Evolutionary conservation across 1,140 invertebrate genomes (phyloP).

Genomic region (Drosophila setifemur): DNA sequence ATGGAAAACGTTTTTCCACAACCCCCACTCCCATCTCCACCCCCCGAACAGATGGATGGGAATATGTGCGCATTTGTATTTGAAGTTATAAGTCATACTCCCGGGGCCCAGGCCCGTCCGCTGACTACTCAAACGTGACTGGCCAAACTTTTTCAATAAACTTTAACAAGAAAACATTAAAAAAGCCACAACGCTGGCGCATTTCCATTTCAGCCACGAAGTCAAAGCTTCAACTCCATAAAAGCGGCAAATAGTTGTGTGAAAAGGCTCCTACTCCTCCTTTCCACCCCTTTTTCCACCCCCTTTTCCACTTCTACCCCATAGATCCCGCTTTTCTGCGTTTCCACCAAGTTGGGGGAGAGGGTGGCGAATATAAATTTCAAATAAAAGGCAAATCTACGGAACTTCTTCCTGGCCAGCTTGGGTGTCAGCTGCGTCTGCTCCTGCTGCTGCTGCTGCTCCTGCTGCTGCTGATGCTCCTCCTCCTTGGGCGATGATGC

Average conservation of each 20-base stretch:
- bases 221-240: slow-evolving; percentile 75
- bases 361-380: slow-evolving; percentile 68
- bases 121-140: slow-evolving; percentile 80
- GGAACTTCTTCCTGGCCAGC: slow-evolving; percentile 47
- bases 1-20: slow-evolving; percentile 13
- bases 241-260: slow-evolving; percentile 75
- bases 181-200: slow-evolving; percentile 73
- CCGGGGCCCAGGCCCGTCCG: slow-evolving; percentile 36
- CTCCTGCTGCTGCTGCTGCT: slow-evolving; percentile 16
- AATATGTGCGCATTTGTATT: slow-evolving; percentile 19
- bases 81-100: slow-evolving; percentile 50
- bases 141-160: slow-evolving; percentile 80
- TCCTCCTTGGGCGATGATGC: slow-evolving; percentile 41
- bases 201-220: slow-evolving; percentile 68
- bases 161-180: slow-evolving; percentile 81
- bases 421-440: slow-evolving; percentile 41
- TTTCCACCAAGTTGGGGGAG: slow-evolving; percentile 15
- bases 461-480: neutral
- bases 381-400: slow-evolving; percentile 78
- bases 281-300: neutral
- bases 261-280: no score
- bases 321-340: slow-evolving; percentile 56
- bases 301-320: neutral
- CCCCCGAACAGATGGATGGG: neutral
- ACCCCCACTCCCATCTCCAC: neutral